A percentile compares a stretch with the other conserved stretches of the same genome.
phyloP scores from a whole-genome alignment of 2,888 invertebrate genomes.

The Noctuana brunneofusca region DNA sequence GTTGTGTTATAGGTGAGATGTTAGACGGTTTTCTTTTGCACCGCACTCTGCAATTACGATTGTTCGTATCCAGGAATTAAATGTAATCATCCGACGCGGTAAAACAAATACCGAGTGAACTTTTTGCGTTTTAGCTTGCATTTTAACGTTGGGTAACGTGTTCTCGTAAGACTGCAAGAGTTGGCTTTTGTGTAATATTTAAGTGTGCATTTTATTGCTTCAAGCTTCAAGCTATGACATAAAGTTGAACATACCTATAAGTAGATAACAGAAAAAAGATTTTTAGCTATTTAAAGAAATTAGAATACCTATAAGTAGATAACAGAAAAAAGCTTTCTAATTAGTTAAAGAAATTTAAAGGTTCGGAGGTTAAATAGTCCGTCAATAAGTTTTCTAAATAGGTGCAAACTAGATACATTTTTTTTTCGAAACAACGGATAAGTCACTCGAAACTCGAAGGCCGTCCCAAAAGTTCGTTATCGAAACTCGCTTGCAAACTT shows the following conservation, averaged over 20 bases:
- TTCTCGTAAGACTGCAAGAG: slow-evolving; percentile 13
- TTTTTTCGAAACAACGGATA: neutral
- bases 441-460: neutral
- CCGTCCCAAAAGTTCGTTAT: slow-evolving; percentile 17
- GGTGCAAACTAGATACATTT: neutral
- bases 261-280: no score
- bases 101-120: slow-evolving; percentile 32
- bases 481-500: slow-evolving; percentile 27
- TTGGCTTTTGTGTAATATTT: slow-evolving; percentile 13
- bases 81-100: slow-evolving; percentile 43
- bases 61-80: slow-evolving; percentile 44
- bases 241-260: no score
- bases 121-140: slow-evolving; percentile 23
- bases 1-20: slow-evolving; percentile 39
- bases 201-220: neutral
- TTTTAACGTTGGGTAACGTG: slow-evolving; percentile 21
- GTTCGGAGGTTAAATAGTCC: no score
- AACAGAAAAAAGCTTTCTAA: no score
- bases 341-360: no score
- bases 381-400: neutral
- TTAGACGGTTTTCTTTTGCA: slow-evolving; percentile 41
- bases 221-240: no score
- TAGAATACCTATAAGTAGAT: no score
- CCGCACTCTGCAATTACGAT: slow-evolving; percentile 47
- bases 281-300: no score